Evolutionary conservation across 2,888 invertebrate genomes (phyloP).

Genomic region (Pantelozetes paolii): DNA sequence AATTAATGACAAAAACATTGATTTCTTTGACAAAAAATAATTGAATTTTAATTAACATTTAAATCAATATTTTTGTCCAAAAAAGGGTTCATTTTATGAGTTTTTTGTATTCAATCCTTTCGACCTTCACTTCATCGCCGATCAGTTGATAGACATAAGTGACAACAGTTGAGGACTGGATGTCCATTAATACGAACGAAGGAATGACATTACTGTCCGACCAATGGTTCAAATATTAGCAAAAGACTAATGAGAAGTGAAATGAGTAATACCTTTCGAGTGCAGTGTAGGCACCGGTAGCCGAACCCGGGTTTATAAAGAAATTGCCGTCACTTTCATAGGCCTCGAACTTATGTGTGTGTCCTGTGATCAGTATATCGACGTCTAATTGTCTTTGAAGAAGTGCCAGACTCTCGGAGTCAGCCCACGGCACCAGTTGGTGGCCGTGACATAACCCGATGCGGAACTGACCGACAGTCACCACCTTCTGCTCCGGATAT

Average conservation of each 20-base stretch:
- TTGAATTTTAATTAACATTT: too few species aligned
- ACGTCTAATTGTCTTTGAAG: conserved; percentile 96
- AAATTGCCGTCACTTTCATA: conserved; percentile 98
- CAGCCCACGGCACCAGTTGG: conserved; percentile 96
- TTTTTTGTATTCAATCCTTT: conserved; percentile 94
- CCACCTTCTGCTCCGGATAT: conserved; percentile 93
- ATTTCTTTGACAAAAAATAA: too few species aligned
- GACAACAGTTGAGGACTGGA: conserved; percentile 94
- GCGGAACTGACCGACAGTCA: conserved; percentile 96
- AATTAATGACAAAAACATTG: neutral
- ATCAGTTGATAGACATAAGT: conserved; percentile 97
- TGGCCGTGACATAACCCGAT: conserved; percentile 97
- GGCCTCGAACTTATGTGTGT: conserved; percentile 96
- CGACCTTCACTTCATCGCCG: conserved; percentile 98
- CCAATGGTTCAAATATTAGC: neutral
- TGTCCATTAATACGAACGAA: conserved; percentile 98
- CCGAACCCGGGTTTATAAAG: conserved; percentile 98
- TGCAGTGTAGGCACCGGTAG: conserved; percentile 94
- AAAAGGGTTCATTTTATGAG: too few species aligned
- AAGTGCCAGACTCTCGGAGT: conserved; percentile 84
- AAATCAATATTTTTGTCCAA: too few species aligned
- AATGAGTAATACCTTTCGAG: conserved; percentile 66
- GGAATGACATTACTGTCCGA: conserved; percentile 72
- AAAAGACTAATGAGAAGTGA: neutral
- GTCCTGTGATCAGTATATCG: conserved; percentile 96